Evolutionary conservation across 2,113 vertebrate species (phyloP).

Genomic region (Orthonyx spaldingii): DNA sequence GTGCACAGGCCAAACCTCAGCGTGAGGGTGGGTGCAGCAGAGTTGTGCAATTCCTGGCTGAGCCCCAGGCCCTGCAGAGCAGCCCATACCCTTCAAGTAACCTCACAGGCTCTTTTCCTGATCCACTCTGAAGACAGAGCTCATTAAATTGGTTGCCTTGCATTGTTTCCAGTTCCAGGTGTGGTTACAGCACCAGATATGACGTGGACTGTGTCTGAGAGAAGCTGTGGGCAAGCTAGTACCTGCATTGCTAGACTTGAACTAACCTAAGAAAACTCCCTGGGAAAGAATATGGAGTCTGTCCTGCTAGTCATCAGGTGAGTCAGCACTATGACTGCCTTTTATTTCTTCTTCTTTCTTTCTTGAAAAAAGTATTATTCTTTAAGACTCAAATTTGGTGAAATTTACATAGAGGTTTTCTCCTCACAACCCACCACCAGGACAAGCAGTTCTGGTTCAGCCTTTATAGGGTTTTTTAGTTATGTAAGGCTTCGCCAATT

Average conservation of each 20-base stretch:
- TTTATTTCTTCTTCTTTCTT: not conserved
- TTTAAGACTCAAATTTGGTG: not conserved
- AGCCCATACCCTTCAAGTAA: not conserved
- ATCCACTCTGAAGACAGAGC: not conserved
- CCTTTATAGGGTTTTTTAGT: not conserved
- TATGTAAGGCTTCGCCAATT: not conserved
- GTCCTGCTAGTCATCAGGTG: not conserved
- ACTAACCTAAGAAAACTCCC: not conserved
- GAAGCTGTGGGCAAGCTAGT: not conserved
- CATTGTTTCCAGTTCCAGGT: not conserved
- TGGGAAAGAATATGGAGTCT: not conserved
- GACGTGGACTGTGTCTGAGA: not conserved
- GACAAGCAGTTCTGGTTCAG: not conserved
- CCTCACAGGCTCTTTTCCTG: not conserved
- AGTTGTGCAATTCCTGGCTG: not conserved
- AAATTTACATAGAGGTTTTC: not conserved
- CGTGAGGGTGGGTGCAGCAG: not conserved
- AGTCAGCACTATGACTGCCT: not conserved
- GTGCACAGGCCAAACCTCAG: not conserved
- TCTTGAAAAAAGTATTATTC: not conserved
- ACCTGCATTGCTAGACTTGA: conserved; percentile 21
- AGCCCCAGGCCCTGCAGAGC: not conserved
- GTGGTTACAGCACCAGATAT: conserved; percentile 4
- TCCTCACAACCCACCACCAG: not conserved
- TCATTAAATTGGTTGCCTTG: not conserved